These are phyloP conservation scores for Cactoblastis cactorum DNA, from an alignment of 2,888 invertebrate genomes.

Conservation along the genomic window DNA sequence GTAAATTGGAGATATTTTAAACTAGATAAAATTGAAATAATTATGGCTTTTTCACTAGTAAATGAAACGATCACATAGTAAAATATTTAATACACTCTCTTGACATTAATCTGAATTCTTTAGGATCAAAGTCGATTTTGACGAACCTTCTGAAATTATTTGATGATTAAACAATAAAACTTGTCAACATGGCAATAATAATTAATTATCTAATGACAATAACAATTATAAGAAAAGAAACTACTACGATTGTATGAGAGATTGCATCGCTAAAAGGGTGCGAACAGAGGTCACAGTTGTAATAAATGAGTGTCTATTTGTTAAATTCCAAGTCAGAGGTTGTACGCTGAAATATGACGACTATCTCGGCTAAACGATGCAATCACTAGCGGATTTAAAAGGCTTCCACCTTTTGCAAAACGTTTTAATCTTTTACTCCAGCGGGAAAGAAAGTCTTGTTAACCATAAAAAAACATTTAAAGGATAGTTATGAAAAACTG, in stretches of 20 bases:
- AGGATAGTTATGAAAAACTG: constrained; percentile 3
- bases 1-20: no score
- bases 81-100: no score
- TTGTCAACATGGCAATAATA: no score
- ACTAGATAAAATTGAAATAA: no score
- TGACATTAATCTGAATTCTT: no score
- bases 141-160: no score
- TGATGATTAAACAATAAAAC: no score
- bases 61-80: no score
- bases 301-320: constrained; percentile 61
- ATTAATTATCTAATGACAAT: no score
- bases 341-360: constrained; percentile 66
- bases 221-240: constrained; percentile 5
- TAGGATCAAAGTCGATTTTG: no score
- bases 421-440: constrained; percentile 35
- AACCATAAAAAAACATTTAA: constrained; percentile 1
- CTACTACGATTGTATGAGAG: constrained; percentile 11
- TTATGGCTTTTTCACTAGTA: no score
- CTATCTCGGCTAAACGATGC: constrained; percentile 70
- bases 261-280: constrained; percentile 25
- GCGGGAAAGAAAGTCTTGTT: constrained; percentile 15
- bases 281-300: constrained; percentile 29
- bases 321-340: constrained; percentile 58
- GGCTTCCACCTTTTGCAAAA: constrained; percentile 45
- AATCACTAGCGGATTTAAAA: constrained; percentile 70